These are phyloP conservation scores for Sebastes miniatus DNA, from an alignment of 2,797 vertebrate species.

Conservation along the genomic window DNA sequence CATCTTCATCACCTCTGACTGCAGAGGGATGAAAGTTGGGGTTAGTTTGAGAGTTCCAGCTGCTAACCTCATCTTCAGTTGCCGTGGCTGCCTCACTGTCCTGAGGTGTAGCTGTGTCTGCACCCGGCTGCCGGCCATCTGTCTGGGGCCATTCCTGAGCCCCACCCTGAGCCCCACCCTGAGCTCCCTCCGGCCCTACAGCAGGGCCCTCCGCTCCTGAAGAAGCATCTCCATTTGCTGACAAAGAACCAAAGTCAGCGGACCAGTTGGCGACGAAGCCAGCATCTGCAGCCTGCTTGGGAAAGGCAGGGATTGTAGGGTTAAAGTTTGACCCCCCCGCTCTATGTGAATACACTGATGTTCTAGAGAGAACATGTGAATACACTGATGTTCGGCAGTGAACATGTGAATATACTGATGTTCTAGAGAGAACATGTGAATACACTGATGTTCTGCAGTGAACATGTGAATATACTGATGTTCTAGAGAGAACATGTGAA, in stretches of 20 bases:
- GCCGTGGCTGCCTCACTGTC: constrained; percentile 52
- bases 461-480: not conserved
- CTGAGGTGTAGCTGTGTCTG: constrained; percentile 58
- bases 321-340: constrained; percentile 51
- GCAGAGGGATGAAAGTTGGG: constrained; percentile 64
- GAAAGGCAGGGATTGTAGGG: constrained; percentile 33
- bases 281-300: constrained; percentile 81
- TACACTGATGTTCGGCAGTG: too few relatives aligned
- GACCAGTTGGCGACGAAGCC: constrained; percentile 82
- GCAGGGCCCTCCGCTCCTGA: constrained; percentile 27
- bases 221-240: constrained; percentile 64
- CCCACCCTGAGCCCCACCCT: constrained; percentile 54
- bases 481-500: not conserved
- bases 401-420: not conserved
- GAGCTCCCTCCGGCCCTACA: constrained; percentile 55
- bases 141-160: constrained; percentile 70
- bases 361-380: not conserved
- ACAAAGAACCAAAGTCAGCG: constrained; percentile 83
- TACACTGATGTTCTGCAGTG: not conserved
- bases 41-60: constrained; percentile 71
- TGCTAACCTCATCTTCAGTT: constrained; percentile 77
- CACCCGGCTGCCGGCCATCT: constrained; percentile 48
- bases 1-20: constrained; percentile 34
- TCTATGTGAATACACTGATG: not conserved
- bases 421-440: not conserved